Percentiles rank a stretch among this genome's conserved stretches.
phyloP scores from a whole-genome alignment of 2,888 invertebrate species.

The Pristionchus maxplancki region DNA sequence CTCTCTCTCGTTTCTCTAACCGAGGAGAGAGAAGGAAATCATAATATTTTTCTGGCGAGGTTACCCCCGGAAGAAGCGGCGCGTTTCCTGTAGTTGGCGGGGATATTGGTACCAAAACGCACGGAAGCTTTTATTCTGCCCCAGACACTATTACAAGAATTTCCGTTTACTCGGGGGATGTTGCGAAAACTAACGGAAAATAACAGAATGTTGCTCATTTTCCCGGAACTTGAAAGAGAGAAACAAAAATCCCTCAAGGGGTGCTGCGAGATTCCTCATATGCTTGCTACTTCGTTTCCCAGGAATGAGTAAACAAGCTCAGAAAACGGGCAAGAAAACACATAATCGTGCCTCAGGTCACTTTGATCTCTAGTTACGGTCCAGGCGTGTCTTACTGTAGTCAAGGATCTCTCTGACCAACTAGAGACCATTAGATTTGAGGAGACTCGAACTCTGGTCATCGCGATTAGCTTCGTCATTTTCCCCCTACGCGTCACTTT shows the following conservation, averaged over 20 bases:
- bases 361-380: too few relatives aligned
- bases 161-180: neutral
- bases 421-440: neutral
- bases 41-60: neutral
- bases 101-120: neutral
- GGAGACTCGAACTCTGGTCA: neutral
- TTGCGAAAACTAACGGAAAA: too few relatives aligned
- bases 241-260: too few relatives aligned
- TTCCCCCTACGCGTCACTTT: neutral
- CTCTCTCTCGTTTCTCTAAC: too few relatives aligned
- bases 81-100: neutral
- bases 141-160: neutral
- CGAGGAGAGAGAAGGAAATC: neutral
- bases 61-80: neutral
- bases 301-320: too few relatives aligned
- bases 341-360: too few relatives aligned
- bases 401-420: neutral
- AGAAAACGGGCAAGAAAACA: too few relatives aligned
- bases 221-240: too few relatives aligned
- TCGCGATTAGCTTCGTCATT: neutral
- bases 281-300: too few relatives aligned
- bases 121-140: neutral
- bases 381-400: neutral
- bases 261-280: too few relatives aligned
- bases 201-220: neutral